Conservation (phyloP, 2,888 invertebrate species). For the Nysson spinosus region DNA sequence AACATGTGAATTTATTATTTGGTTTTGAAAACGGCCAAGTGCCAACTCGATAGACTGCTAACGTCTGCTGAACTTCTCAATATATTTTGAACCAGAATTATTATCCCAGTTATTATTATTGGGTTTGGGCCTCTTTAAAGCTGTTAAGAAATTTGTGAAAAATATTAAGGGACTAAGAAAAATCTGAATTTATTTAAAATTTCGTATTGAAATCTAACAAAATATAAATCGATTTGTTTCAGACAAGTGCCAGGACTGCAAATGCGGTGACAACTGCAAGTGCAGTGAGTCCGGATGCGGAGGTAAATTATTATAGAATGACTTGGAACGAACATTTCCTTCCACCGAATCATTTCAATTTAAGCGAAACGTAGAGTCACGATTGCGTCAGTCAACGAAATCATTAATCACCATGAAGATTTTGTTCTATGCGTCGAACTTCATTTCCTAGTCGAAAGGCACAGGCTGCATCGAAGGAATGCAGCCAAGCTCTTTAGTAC, state of each 20-base stretch:
- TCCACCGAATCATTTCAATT: background rate
- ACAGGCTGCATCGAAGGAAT: slow-evolving; percentile 8
- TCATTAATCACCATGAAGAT: background rate
- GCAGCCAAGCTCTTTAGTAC: slow-evolving; percentile 15
- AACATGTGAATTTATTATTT: too few species aligned
- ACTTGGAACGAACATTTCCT: background rate
- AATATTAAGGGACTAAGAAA: too few species aligned
- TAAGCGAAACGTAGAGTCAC: background rate
- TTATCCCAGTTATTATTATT: too few species aligned
- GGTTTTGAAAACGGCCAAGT: too few species aligned
- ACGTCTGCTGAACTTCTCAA: too few species aligned
- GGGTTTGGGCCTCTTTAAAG: too few species aligned
- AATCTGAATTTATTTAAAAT: slow-evolving; percentile 8
- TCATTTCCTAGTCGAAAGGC: background rate
- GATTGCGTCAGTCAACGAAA: background rate
- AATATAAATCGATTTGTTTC: slow-evolving; percentile 31
- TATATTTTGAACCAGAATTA: too few species aligned
- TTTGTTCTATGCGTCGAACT: background rate
- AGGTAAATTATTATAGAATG: slow-evolving; percentile 40
- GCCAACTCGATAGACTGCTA: too few species aligned
- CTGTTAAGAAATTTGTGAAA: too few species aligned
- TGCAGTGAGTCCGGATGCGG: slow-evolving; percentile 66
- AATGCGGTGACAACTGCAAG: slow-evolving; percentile 71
- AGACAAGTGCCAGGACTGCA: slow-evolving; percentile 71
- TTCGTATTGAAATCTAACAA: too few species aligned